Evolutionary conservation across 2,113 vertebrate genomes (phyloP), one percentile per base, ranked within the genome.

Genomic region (Bos javanicus): DNA sequence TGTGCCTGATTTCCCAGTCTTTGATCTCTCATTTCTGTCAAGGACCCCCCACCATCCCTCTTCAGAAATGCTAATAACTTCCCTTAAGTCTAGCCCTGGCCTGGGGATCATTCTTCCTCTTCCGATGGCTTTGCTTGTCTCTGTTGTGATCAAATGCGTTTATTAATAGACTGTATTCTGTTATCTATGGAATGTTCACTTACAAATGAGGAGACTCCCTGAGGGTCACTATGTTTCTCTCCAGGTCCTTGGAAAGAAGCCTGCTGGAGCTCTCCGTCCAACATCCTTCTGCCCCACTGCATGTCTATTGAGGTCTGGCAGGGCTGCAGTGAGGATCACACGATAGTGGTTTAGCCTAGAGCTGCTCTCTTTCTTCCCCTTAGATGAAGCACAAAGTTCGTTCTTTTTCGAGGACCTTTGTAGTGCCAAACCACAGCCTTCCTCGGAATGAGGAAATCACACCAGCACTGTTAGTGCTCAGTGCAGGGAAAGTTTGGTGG

Each of bases 221-320:
- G 33, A 62, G 54, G 83, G 90, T 87, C 39, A 17, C 39, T 26
- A 10, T 39, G 6, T 28, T 78, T 54, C 33, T 23, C 13, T 15
- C 87, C 39, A 57, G 6, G 4, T 48, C 54, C 82, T 76, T 33
- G 76, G 17, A 52, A 50, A 89, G 56, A 7, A 82, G 30, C 67
- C 86, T n/a, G 33, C 36, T 19, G 1, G 2, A 15, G 6, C 17
- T 23, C 33, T 26, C 36, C 6, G 36, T 94, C 26, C 30, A 23
- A 11, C 43, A 0, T 21, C 12, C 2, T 33, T 50, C 54, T 36
- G 52, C 33, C 43, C 1, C 43, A 5, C 3, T 12, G 5, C 46
- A 13, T 80, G 28, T 33, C 78, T 81, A 0, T 21, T 33, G 46
- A 30, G 54, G 6, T 57, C 96, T 64, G 7, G 11, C 30, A 50